A percentile compares a stretch with the other conserved stretches of the same genome.
phyloP scores from a whole-genome alignment of 2,797 vertebrate species.

The Hoplostethus atlanticus region DNA sequence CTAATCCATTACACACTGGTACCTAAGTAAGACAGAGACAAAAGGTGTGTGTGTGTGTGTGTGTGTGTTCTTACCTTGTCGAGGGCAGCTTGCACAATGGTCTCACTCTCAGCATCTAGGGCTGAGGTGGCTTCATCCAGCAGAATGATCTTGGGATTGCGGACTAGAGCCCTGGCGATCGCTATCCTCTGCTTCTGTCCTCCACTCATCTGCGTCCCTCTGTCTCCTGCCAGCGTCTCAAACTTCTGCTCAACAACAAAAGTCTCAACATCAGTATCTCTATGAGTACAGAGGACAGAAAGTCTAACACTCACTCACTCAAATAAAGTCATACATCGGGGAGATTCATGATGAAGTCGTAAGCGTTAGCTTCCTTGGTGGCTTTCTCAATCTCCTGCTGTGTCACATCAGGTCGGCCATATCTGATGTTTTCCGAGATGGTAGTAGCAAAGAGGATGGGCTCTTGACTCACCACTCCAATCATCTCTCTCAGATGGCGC shows the following conservation, averaged over 20 bases:
- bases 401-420: constrained; percentile 90
- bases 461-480: constrained; percentile 97
- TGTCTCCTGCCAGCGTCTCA: constrained; percentile 93
- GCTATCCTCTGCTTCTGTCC: constrained; percentile 98
- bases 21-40: no score
- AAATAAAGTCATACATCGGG: constrained; percentile 84
- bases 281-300: neutral
- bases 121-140: constrained; percentile 96
- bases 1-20: no score
- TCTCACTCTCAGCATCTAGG: constrained; percentile 94
- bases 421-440: constrained; percentile 94
- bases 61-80: constrained; percentile 88
- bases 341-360: constrained; percentile 95
- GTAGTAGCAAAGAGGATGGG: constrained; percentile 94
- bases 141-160: constrained; percentile 95
- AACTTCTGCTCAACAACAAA: constrained; percentile 86
- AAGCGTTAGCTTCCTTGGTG: constrained; percentile 93
- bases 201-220: constrained; percentile 94
- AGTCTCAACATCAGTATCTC: constrained; percentile 15
- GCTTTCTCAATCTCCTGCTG: constrained; percentile 92
- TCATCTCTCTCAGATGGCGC: constrained; percentile 89
- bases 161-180: constrained; percentile 93
- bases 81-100: constrained; percentile 92
- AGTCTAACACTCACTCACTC: neutral
- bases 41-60: neutral